A percentile compares a stretch with the other conserved stretches of the same genome.
Conservation (phyloP, 2,113 vertebrate genomes). For the Sminthopsis crassicaudata region DNA sequence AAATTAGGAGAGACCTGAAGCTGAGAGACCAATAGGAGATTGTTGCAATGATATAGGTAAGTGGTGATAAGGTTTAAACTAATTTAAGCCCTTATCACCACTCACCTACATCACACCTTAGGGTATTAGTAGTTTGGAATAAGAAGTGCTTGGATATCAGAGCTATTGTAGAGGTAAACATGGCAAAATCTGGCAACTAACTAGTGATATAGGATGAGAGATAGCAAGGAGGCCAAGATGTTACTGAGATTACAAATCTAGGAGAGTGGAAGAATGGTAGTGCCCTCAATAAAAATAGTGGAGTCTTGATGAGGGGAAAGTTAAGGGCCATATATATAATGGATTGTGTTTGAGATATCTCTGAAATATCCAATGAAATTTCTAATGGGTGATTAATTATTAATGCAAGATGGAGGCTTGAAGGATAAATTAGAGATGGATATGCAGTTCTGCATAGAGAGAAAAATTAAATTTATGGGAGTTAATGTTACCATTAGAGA, state of each 20-base stretch:
- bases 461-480: neutral
- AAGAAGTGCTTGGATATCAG: no score
- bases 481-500: neutral
- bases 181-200: no score
- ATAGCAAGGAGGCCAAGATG: neutral
- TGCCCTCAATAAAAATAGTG: neutral
- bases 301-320: neutral
- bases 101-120: no score
- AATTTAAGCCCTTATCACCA: no score
- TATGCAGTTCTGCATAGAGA: neutral
- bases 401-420: neutral
- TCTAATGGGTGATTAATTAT: neutral
- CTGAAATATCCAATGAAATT: neutral
- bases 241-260: neutral
- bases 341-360: neutral
- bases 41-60: no score
- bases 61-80: no score
- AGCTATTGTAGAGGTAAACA: no score
- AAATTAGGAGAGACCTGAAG: no score
- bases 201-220: neutral
- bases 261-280: neutral
- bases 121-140: no score
- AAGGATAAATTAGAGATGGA: neutral
- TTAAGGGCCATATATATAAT: neutral
- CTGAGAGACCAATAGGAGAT: no score